Evolutionary conservation across 1,140 invertebrate species (phyloP).

Genomic region (Eubasilissa regina): DNA sequence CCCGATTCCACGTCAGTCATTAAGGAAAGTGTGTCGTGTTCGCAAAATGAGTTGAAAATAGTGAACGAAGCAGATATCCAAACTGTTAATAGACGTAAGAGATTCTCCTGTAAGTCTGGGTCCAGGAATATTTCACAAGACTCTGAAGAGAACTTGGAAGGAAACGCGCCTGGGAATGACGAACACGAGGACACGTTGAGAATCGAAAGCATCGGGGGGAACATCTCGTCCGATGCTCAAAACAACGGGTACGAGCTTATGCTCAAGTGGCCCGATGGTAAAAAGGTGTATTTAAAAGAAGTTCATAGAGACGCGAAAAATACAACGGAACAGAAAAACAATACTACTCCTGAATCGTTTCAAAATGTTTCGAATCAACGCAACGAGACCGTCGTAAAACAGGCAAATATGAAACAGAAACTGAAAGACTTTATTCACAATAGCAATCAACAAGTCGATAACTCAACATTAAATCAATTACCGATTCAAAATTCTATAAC

Average conservation of each 20-base stretch:
- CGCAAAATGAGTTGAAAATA: slow-evolving; percentile 3
- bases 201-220: slow-evolving; percentile 33
- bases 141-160: neutral
- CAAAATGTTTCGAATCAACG: neutral
- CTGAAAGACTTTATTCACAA: slow-evolving; percentile 50
- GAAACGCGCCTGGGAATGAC: neutral
- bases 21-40: slow-evolving; percentile 1
- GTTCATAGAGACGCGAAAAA: slow-evolving; percentile 48
- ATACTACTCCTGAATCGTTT: neutral
- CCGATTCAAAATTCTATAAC: slow-evolving; percentile 14
- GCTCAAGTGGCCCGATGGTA: slow-evolving; percentile 58
- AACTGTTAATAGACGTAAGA: neutral
- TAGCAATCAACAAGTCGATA: slow-evolving; percentile 6
- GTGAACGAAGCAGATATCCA: neutral
- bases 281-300: slow-evolving; percentile 59
- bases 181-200: neutral
- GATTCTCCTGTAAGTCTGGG: slow-evolving; percentile 5
- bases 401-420: slow-evolving; percentile 48
- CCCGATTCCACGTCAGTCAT: slow-evolving; percentile 44
- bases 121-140: slow-evolving; percentile 7
- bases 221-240: slow-evolving; percentile 18
- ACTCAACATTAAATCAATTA: slow-evolving; percentile 28
- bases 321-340: slow-evolving; percentile 16
- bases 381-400: slow-evolving; percentile 1
- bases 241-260: slow-evolving; percentile 53